Conservation (phyloP, 2,113 vertebrate species). For the Nycticebus coucang region DNA sequence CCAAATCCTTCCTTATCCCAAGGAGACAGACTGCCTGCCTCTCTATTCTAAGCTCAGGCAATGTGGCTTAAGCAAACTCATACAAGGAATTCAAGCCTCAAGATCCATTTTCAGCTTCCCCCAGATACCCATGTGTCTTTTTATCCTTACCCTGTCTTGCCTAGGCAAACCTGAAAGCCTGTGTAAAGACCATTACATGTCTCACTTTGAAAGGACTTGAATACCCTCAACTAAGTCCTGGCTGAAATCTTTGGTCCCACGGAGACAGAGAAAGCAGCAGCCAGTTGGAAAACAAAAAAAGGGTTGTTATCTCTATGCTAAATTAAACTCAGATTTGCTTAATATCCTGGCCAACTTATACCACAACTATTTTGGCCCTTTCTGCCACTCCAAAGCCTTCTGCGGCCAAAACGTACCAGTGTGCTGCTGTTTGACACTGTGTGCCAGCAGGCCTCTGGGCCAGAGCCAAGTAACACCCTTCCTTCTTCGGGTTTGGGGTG, state of each 20-base stretch:
- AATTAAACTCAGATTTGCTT: conserved; percentile 76
- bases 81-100: conserved; percentile 73
- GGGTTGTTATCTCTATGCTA: conserved; percentile 68
- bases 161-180: conserved; percentile 5
- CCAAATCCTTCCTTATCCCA: conserved; percentile 80
- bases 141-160: conserved; percentile 23
- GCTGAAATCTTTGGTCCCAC: conserved; percentile 67
- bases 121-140: conserved; percentile 40
- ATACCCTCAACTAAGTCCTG: conserved; percentile 58
- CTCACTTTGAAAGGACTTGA: conserved; percentile 60
- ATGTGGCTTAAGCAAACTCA: conserved; percentile 77
- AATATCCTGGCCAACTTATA: conserved; percentile 72
- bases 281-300: conserved; percentile 69
- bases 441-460: conserved; percentile 34
- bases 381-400: conserved; percentile 34
- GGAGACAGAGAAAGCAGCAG: conserved; percentile 47
- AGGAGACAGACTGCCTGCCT: conserved; percentile 80
- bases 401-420: conserved; percentile 60
- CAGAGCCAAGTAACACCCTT: conserved; percentile 74
- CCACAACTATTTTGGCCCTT: conserved; percentile 72
- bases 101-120: conserved; percentile 75
- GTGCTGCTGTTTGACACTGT: conserved; percentile 62
- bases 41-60: conserved; percentile 70
- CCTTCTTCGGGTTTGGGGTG: conserved; percentile 60
- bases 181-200: conserved; percentile 32